A percentile compares a stretch with the other conserved stretches of the same genome.
phyloP scores from a whole-genome alignment of 2,113 vertebrate genomes.

The Catagonus wagneri region DNA sequence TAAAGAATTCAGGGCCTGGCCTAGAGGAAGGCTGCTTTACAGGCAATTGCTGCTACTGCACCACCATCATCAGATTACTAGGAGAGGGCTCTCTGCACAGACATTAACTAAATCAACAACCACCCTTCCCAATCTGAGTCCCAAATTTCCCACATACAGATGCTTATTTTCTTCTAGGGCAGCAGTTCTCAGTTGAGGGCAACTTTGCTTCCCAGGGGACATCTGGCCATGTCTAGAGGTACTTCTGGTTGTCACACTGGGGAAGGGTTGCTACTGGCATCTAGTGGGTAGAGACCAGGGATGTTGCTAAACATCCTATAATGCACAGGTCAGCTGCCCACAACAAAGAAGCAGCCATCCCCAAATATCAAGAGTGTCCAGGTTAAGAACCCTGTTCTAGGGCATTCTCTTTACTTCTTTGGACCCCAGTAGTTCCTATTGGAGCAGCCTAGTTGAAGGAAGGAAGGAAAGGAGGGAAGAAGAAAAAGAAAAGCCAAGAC shows the following conservation, averaged over 20 bases:
- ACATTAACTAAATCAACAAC: constrained; percentile 56
- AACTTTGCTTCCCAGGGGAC: not conserved
- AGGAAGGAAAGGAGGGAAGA: not conserved
- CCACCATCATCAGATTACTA: constrained; percentile 55
- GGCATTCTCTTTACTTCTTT: not conserved
- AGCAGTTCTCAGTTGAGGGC: constrained; percentile 10
- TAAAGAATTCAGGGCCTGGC: constrained; percentile 15
- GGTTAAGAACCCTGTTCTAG: not conserved
- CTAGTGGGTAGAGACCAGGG: not conserved
- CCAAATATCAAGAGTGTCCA: not conserved
- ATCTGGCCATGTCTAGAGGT: not conserved
- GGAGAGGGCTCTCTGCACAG: not conserved
- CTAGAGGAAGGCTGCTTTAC: constrained; percentile 40
- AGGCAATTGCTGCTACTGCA: constrained; percentile 7
- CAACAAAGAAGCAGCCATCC: not conserved
- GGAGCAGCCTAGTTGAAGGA: constrained; percentile 7
- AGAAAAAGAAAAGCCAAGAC: not conserved
- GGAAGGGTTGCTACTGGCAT: constrained; percentile 6
- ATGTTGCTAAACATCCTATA: constrained; percentile 20
- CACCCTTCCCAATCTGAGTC: not conserved
- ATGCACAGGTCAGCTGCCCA: not conserved
- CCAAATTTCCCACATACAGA: not conserved
- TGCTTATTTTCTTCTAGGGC: constrained; percentile 20
- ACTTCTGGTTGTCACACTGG: not conserved
- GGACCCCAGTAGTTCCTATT: not conserved